phyloP scores from a whole-genome alignment of 2,797 vertebrate species.

The Rhinoraja longicauda region DNA sequence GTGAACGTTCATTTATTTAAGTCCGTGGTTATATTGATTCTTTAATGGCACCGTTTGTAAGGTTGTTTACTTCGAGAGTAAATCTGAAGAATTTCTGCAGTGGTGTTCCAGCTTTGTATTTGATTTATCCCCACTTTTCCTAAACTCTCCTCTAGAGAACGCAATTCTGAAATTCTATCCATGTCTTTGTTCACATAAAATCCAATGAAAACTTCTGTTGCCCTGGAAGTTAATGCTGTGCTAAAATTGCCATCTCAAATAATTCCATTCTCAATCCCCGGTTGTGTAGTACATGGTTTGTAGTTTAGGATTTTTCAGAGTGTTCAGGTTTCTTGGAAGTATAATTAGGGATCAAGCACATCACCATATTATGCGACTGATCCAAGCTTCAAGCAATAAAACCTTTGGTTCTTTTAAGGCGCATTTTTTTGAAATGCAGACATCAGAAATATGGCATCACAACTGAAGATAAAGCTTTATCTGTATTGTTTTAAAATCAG shows the following conservation, averaged over 20 bases:
- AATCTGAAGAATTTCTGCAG: background rate
- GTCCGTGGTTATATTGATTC: background rate
- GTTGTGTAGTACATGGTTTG: conserved; percentile 30
- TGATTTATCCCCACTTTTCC: conserved; percentile 20
- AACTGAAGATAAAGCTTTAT: background rate
- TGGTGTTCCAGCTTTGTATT: background rate
- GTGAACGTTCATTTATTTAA: conserved; percentile 8
- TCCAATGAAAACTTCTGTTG: conserved; percentile 15
- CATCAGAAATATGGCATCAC: background rate
- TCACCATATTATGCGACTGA: background rate
- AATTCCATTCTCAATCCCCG: conserved; percentile 27
- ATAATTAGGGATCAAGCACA: conserved; percentile 17
- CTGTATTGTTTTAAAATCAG: background rate
- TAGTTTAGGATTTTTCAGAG: conserved; percentile 29
- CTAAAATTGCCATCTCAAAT: conserved; percentile 30
- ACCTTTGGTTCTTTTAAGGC: background rate
- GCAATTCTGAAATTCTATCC: conserved; percentile 23
- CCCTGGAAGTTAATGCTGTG: conserved; percentile 27
- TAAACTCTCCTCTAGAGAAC: background rate
- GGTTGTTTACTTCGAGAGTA: background rate
- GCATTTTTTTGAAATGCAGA: conserved; percentile 12
- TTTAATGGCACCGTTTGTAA: background rate
- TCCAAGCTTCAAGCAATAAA: conserved; percentile 9
- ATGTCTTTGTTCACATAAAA: conserved; percentile 25
- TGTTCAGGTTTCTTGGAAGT: conserved; percentile 29